Evolutionary conservation across 2,113 vertebrate species (phyloP).

Genomic region (Pangasianodon hypophthalmus): DNA sequence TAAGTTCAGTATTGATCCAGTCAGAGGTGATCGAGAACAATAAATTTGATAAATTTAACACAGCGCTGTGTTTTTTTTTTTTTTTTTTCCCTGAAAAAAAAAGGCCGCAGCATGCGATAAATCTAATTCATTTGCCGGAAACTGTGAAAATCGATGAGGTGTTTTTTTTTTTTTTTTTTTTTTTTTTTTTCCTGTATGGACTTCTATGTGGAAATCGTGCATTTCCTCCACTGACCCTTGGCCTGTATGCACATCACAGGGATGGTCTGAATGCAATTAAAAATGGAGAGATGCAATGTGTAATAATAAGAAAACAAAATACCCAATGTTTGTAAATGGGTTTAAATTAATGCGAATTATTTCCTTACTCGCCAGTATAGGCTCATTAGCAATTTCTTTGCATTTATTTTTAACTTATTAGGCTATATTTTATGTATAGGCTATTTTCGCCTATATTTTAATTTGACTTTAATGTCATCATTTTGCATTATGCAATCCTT

Average conservation of each 20-base stretch:
- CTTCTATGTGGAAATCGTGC: background rate
- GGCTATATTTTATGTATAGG: too few relatives aligned
- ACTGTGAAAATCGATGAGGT: background rate
- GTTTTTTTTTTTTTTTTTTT: background rate
- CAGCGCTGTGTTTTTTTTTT: conserved; percentile 21
- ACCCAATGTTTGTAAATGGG: background rate
- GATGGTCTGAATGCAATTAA: background rate
- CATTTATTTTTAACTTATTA: background rate
- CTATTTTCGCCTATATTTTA: background rate
- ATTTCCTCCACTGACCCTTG: background rate
- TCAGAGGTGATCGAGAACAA: conserved; percentile 95
- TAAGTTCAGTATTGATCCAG: conserved; percentile 94
- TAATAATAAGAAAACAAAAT: background rate
- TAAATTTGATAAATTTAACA: conserved; percentile 95
- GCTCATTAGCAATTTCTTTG: background rate
- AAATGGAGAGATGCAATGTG: background rate
- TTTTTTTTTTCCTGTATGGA: background rate
- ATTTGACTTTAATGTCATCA: background rate
- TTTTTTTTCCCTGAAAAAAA: too few relatives aligned
- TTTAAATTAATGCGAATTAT: background rate
- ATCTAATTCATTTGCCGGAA: background rate
- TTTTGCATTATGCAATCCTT: background rate
- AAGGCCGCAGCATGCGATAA: background rate
- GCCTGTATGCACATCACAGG: background rate
- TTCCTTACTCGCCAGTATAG: too few relatives aligned